These are phyloP conservation scores for Macrosiphum euphorbiae DNA, from an alignment of 2,888 invertebrate species.

Conservation along the genomic window DNA sequence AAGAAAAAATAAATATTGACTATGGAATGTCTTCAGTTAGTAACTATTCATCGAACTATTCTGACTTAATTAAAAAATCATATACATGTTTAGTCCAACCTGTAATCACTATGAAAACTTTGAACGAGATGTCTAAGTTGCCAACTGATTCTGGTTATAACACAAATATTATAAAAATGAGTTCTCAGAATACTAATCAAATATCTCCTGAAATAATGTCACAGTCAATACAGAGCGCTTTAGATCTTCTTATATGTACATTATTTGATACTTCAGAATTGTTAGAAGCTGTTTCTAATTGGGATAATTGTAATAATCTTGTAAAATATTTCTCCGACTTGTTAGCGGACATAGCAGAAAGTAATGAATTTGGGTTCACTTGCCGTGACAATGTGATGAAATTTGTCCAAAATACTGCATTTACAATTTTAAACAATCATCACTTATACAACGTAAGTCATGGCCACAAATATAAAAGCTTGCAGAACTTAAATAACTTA, in stretches of 20 bases:
- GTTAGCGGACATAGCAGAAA: conserved; percentile 16
- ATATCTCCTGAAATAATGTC: conserved; percentile 3
- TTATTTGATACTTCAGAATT: conserved; percentile 46
- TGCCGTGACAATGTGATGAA: conserved; percentile 23
- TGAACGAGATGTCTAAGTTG: not conserved
- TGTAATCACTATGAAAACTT: conserved; percentile 49
- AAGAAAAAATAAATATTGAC: not conserved
- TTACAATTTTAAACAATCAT: conserved; percentile 49
- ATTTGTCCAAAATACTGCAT: conserved; percentile 39
- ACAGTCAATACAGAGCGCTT: conserved; percentile 21
- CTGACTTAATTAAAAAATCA: not conserved
- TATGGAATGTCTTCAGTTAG: not conserved
- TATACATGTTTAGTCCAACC: conserved; percentile 43
- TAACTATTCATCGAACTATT: not conserved
- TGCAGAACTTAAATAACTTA: not conserved
- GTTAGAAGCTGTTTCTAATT: not conserved
- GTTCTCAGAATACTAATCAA: not conserved
- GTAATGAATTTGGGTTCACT: conserved; percentile 25
- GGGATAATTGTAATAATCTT: conserved; percentile 42
- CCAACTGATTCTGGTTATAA: conserved; percentile 42
- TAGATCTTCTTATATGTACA: conserved; percentile 25
- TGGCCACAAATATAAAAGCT: not conserved
- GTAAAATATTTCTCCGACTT: conserved; percentile 38
- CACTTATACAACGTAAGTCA: conserved; percentile 42
- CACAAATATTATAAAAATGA: not conserved